Base-by-base conservation (phyloP, 1,140 invertebrate species). In the Achroia grisella region DNA sequence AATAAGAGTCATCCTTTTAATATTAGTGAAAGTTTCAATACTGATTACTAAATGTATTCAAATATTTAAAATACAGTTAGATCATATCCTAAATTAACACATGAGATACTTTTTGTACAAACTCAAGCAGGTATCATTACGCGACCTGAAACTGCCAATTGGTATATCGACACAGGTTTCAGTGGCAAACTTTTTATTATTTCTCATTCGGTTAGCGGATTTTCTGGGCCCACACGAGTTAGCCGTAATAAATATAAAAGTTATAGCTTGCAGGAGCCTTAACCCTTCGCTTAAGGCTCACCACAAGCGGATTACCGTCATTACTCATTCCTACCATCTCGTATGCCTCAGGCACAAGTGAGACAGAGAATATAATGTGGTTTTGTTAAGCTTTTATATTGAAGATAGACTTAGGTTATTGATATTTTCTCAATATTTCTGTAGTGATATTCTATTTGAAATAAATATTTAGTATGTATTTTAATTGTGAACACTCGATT, bases 241-340 rank as follows among this genome's bases (percentile, higher is more conserved):
- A 56, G 56, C 48, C 53, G 65, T 56, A 70, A 76, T 82, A 82
- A 82, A 82, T 82, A 82, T 75, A 67, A 71, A 77, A 79, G 65
- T 77, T 79, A 73, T 76, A 78, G 59, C 55, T 54, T 47, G 61
- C 60, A 56, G 60, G 58, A 66, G 66, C 67, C 64, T 71, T 71
- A 75, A 73, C 73, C 78, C 75, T 74, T 79, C 66, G 70, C 71
- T 81, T 79, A 71, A 70, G 72, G 71, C 68, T 71, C 61, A 64
- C 75, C 77, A 65, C 77, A 79, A 78, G 77, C 73, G 75, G 79
- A 83, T 83, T 83, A 83, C 61, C 28, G 67, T 56, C 73, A 79
- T 81, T 78, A 81, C 58, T 81, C 77, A 79, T 74, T 70, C 70
- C 74, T 74, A 75, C 74, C 71, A 71, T 79, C 74, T 67, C 68